phyloP scores from a whole-genome alignment of 2,797 vertebrate genomes.

The Anas georgica region DNA sequence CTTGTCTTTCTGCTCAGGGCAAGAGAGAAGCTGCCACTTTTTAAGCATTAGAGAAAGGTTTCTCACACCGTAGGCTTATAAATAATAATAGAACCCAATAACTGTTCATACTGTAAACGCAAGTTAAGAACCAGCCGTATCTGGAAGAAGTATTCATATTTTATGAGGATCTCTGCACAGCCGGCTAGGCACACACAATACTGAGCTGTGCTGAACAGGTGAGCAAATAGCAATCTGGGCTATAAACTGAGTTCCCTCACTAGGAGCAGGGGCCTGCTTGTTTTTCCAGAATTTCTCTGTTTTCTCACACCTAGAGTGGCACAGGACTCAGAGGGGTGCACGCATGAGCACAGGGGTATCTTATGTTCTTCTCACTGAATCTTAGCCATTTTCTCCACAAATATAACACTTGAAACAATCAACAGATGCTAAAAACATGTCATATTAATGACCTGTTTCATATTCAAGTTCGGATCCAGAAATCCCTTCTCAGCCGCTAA shows the following conservation, averaged over 20 bases:
- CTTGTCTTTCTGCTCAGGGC: conserved; percentile 2
- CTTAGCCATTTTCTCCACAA: background rate
- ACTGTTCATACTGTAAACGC: conserved; percentile 27
- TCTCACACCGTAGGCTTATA: conserved; percentile 20
- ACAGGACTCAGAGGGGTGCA: background rate
- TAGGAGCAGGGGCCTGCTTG: background rate
- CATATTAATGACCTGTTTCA: conserved; percentile 47
- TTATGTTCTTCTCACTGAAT: background rate
- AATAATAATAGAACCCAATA: conserved; percentile 58
- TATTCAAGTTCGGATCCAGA: conserved; percentile 49
- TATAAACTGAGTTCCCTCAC: background rate
- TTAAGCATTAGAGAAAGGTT: conserved; percentile 21
- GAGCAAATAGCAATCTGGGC: background rate
- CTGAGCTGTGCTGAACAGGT: background rate
- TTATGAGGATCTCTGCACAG: conserved; percentile 22
- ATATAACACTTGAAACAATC: background rate
- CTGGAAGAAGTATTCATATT: conserved; percentile 53
- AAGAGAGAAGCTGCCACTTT: background rate
- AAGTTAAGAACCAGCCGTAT: background rate
- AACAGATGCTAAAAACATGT: conserved; percentile 24
- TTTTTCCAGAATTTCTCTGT: background rate
- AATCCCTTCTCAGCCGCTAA: conserved; percentile 41
- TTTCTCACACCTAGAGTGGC: background rate
- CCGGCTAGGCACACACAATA: background rate
- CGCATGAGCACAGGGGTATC: accelerated